Evolutionary conservation across 2,888 invertebrate species (phyloP), one percentile per base, ranked within the genome.

Genomic region (Callyntrura guangdongensis): DNA sequence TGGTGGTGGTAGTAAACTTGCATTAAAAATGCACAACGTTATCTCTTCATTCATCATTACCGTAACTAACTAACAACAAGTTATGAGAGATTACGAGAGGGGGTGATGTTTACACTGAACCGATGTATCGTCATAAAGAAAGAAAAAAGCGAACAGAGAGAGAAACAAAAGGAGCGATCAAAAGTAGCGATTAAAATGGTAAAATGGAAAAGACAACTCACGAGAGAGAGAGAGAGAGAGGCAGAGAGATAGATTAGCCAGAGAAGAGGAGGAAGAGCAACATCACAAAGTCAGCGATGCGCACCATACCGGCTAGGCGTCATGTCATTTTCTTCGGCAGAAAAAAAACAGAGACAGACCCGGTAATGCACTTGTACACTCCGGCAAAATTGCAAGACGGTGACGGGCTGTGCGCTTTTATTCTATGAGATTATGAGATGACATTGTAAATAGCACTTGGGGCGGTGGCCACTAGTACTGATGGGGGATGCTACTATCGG

Each of bases 391-490:
- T n/a, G n/a, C n/a, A n/a, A n/a, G n/a, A n/a, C n/a, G n/a, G n/a
- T n/a, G n/a, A 3, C 25, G 11, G 11, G 9, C 20, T 20, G 45
- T 47, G n/a, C 12, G 17, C 36, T 67, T n/a, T n/a, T n/a, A n/a
- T 36, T 67, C 25, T 25, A 2, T 67, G 14, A 36, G n/a, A 14
- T 5, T 2, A 14, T 14, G 53, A 72, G 72, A 72, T 72, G 72
- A 72, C 72, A 72, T 72, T 72, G 72, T 72, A 72, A 72, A 72
- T 72, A 45, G 72, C 72, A 72, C 4, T 67, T 56, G 56, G 64
- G 25, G 64, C 25, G 72, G 72, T 17, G 72, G 45, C 72, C n/a
- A 17, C 27, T 36, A n/a, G n/a, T n/a, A n/a, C n/a, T n/a, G n/a
- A n/a, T n/a, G n/a, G n/a, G n/a, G n/a, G n/a, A n/a, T n/a, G n/a